Percentiles rank a stretch among this genome's conserved stretches.
These are phyloP conservation scores for Delichon dasypus DNA, from an alignment of 2,797 vertebrate genomes.

Conservation along the genomic window DNA sequence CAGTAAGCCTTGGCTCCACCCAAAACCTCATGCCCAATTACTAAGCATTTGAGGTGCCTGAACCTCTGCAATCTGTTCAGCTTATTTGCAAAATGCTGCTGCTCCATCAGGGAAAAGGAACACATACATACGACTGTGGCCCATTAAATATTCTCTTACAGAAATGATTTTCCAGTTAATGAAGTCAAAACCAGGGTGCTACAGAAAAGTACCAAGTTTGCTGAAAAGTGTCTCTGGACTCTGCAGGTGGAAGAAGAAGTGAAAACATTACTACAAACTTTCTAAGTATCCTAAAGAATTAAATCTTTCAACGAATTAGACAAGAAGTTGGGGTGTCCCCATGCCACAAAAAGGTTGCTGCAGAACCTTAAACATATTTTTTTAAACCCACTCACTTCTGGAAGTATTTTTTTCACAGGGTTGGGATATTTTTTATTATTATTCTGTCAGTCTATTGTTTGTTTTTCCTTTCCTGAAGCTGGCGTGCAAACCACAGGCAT, in stretches of 20 bases:
- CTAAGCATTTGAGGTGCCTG: not conserved
- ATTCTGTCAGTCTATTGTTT: not conserved
- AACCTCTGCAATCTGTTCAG: not conserved
- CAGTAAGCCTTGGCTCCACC: not conserved
- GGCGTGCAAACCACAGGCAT: not conserved
- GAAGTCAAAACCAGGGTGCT: not conserved
- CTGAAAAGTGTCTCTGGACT: not conserved
- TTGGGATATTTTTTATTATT: not conserved
- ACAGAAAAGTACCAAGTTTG: not conserved
- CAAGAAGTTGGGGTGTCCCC: not conserved
- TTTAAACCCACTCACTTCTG: not conserved
- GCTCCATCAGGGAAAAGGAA: not conserved
- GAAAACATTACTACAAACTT: not conserved
- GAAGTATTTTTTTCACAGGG: not conserved
- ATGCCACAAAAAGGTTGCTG: not conserved
- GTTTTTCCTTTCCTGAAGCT: not conserved
- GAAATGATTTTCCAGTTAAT: not conserved
- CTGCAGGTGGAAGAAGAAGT: not conserved
- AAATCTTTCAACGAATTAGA: not conserved
- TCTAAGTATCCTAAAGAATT: not conserved
- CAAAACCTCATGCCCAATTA: not conserved
- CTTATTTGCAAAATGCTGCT: not conserved
- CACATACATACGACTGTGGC: rapidly evolving
- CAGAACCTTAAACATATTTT: not conserved
- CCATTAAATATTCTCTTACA: too few species aligned